Conservation (phyloP, 2,888 invertebrate species). For the Harmothoe impar region DNA sequence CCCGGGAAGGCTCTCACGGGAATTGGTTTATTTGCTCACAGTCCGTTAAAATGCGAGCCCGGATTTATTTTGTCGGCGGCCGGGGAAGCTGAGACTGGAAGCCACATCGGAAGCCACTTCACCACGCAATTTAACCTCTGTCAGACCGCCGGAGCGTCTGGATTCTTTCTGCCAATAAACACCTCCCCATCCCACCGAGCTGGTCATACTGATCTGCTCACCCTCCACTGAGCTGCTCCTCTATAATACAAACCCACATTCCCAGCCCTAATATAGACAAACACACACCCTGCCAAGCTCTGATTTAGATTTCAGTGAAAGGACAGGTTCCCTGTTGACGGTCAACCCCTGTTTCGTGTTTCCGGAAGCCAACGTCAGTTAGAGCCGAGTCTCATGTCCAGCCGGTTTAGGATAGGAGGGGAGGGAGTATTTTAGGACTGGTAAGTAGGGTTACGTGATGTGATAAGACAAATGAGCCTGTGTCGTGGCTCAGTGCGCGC, state of each 20-base stretch:
- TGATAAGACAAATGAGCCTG: not conserved
- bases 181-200: not conserved
- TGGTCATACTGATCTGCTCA: not conserved
- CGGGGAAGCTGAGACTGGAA: not conserved
- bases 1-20: not conserved
- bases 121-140: slow-evolving; percentile 29
- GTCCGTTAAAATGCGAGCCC: not conserved
- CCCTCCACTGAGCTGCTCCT: too few relatives aligned
- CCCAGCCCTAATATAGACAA: not conserved
- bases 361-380: not conserved
- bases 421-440: not conserved
- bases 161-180: slow-evolving; percentile 7
- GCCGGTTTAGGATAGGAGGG: not conserved
- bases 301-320: too few relatives aligned
- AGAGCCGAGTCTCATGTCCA: not conserved
- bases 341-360: not conserved
- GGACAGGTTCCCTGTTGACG: not conserved
- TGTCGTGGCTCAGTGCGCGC: not conserved
- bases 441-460: slow-evolving; percentile 1
- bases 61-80: slow-evolving; percentile 17
- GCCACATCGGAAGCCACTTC: slow-evolving; percentile 23
- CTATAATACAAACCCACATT: not conserved
- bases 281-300: too few relatives aligned
- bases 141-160: not conserved
- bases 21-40: not conserved